Evolutionary conservation across 2,113 vertebrate genomes (phyloP), one percentile per base, ranked within the genome.

Genomic region (Myotis lucifugus): DNA sequence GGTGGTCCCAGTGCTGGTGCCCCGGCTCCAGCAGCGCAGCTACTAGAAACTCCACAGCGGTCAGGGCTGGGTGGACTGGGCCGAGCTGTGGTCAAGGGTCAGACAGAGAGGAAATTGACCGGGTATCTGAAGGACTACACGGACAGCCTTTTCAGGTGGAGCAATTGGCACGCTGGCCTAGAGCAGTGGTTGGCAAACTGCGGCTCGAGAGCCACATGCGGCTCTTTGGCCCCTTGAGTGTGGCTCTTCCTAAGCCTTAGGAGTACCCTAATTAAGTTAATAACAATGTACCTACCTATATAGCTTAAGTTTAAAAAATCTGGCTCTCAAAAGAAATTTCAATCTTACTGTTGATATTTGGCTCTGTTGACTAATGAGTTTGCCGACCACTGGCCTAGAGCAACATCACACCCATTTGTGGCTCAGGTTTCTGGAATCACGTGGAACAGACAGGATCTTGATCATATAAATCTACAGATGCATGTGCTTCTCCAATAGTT

Each of bases 111-210:
- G 50, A 67, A 70, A 27, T 5, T 6, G 23, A 66, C 8, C n/a
- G 61, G 18, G 2, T 40, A 15, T 14, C 42, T 11, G 29, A 78
- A 92, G 21, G 46, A 9, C 19, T 4, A 10, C 0, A 0, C 1
- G 5, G 9, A 2, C 1, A 6, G 32, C 46, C n/a, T n/a, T 48
- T 70, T 32, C 56, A 50, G 6, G 18, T 1, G 19, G 34, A 2
- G 0, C 6, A 23, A 8, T 32, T 5, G 70, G 6, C 0, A 0
- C 23, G 2, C 5, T 3, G 52, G 6, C 78, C 34, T 72, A 34
- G 52, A 76, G 18, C 54, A 7, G 54, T 7, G 18, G 54, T 54
- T 6, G 17, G 18, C 54, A 54, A 54, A 21, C 54, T 52, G 42
- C 7, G 42, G 42, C 42, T 42, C 0, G 7, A 6, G 42, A 42